Percentiles rank a stretch among this genome's conserved stretches.
Conservation (phyloP, 2,797 vertebrate genomes). For the Synaphobranchus kaupii region DNA sequence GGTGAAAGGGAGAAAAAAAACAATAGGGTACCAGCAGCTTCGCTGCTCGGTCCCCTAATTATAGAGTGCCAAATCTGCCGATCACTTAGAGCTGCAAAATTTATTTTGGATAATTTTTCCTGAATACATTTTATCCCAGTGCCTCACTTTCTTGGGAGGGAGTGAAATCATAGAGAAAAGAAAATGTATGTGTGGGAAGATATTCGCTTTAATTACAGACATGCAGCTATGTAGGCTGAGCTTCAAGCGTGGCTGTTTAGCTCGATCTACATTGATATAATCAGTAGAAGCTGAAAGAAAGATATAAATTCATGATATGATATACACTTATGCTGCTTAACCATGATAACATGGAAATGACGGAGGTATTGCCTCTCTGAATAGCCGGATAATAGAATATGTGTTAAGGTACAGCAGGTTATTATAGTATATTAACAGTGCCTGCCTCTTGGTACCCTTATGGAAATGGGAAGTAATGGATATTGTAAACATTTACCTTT, state of each 20-base stretch:
- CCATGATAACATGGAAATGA: neutral
- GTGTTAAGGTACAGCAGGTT: neutral
- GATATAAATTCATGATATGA: neutral
- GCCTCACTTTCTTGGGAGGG: neutral
- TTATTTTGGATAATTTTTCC: neutral
- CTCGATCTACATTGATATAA: neutral
- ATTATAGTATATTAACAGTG: neutral
- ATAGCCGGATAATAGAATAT: neutral
- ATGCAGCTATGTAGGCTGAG: neutral
- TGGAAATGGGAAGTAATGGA: neutral
- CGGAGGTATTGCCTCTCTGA: neutral
- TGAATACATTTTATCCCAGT: neutral
- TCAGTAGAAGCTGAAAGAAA: neutral
- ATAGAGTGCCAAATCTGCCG: neutral
- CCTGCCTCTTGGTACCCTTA: neutral
- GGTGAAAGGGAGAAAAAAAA: too few relatives aligned
- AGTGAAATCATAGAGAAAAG: neutral
- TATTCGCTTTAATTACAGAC: neutral
- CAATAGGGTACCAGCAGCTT: too few relatives aligned
- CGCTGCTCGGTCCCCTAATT: too few relatives aligned
- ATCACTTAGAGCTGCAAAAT: neutral
- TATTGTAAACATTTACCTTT: neutral
- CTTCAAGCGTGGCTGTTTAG: neutral
- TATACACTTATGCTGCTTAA: too few relatives aligned
- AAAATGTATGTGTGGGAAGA: neutral